Percentiles rank a stretch among this genome's conserved stretches.
phyloP scores from a whole-genome alignment of 2,888 invertebrate species.

The Colostygia pectinataria region DNA sequence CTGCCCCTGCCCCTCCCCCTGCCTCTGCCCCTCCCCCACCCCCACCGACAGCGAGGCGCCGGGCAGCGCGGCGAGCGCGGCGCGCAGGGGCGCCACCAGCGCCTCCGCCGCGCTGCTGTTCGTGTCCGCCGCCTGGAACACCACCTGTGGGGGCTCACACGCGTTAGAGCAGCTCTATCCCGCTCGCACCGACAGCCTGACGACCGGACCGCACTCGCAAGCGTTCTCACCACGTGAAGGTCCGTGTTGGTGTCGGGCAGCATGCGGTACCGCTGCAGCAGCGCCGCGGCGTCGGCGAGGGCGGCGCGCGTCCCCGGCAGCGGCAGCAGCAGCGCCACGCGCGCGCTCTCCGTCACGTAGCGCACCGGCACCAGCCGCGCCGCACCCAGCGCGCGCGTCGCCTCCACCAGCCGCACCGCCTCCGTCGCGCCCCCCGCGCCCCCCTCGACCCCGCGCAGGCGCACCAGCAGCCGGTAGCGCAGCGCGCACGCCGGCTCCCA shows the following conservation, averaged over 20 bases:
- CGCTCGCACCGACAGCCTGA: too few species aligned
- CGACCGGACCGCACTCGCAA: too few species aligned
- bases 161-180: too few species aligned
- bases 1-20: conserved; percentile 21
- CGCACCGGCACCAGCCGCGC: conserved; percentile 96
- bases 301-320: conserved; percentile 65
- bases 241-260: conserved; percentile 90
- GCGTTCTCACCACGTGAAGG: conserved; percentile 85
- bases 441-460: conserved; percentile 19
- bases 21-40: conserved; percentile 15
- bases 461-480: conserved; percentile 56
- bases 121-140: background rate
- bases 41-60: conserved; percentile 20
- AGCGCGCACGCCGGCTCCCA: conserved; percentile 63
- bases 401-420: conserved; percentile 84
- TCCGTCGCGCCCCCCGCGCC: conserved; percentile 7
- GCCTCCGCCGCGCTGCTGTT: background rate
- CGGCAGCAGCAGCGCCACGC: conserved; percentile 89
- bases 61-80: conserved; percentile 18
- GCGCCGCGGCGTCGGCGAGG: conserved; percentile 79
- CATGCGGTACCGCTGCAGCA: conserved; percentile 88
- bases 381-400: conserved; percentile 92
- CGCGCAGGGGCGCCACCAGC: conserved; percentile 5
- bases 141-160: background rate
- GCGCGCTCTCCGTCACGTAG: conserved; percentile 96